Evolutionary conservation across 2,888 invertebrate genomes (phyloP).

Genomic region (Cheilosia vernalis): DNA sequence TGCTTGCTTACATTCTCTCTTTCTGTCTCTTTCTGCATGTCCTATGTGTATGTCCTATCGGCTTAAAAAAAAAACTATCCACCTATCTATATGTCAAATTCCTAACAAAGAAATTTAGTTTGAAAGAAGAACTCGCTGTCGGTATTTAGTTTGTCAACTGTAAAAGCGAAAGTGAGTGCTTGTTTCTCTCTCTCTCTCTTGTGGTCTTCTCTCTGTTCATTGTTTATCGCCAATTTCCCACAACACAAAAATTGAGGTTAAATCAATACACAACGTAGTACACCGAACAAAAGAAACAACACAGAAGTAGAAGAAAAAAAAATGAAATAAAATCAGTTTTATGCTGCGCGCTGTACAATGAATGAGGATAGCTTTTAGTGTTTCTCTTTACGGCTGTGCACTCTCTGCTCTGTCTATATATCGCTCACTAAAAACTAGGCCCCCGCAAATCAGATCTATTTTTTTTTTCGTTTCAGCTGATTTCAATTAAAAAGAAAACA

Average conservation of each 20-base stretch:
- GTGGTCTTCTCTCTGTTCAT: slow-evolving; percentile 20
- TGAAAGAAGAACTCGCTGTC: slow-evolving; percentile 21
- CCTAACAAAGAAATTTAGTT: slow-evolving; percentile 41
- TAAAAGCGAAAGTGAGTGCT: slow-evolving; percentile 66
- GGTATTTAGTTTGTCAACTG: slow-evolving; percentile 63
- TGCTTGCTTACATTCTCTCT: neutral
- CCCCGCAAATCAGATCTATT: slow-evolving; percentile 56
- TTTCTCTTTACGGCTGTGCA: slow-evolving; percentile 25
- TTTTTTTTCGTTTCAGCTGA: slow-evolving; percentile 50
- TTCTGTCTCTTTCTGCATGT: neutral
- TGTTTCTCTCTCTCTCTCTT: slow-evolving; percentile 16
- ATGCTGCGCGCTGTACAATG: slow-evolving; percentile 43
- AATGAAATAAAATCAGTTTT: slow-evolving; percentile 47
- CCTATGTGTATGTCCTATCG: neutral
- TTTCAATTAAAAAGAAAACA: slow-evolving; percentile 59
- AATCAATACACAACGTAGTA: slow-evolving; percentile 54
- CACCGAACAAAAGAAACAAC: slow-evolving; percentile 62
- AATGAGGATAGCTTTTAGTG: slow-evolving; percentile 47
- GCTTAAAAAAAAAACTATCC: neutral
- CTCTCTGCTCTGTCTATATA: slow-evolving; percentile 6
- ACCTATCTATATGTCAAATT: slow-evolving; percentile 31
- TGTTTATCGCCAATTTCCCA: slow-evolving; percentile 65
- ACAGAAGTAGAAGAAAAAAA: slow-evolving; percentile 42
- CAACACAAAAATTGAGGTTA: slow-evolving; percentile 63
- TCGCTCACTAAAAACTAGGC: slow-evolving; percentile 38